Percentiles rank a stretch among this genome's conserved stretches.
phyloP scores from a whole-genome alignment of 2,888 invertebrate species.

The Aspidiotus destructor region DNA sequence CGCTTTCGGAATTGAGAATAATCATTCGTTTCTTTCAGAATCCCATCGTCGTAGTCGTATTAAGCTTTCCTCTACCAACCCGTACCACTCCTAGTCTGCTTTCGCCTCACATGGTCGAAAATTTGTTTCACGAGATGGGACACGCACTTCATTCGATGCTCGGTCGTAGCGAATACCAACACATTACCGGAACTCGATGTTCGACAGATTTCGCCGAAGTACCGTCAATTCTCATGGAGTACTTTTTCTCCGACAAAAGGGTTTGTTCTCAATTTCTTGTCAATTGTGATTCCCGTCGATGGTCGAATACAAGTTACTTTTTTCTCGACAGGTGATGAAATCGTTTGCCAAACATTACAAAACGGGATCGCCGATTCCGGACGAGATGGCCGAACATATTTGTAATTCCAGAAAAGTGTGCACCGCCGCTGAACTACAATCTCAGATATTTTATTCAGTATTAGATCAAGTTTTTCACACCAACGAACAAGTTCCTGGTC shows the following conservation, averaged over 20 bases:
- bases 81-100: conserved; percentile 69
- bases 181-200: conserved; percentile 94
- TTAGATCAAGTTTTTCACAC: conserved; percentile 85
- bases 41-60: conserved; percentile 86
- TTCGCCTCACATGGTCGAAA: conserved; percentile 78
- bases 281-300: background rate
- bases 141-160: conserved; percentile 99
- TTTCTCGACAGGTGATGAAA: conserved; percentile 55
- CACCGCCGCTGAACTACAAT: conserved; percentile 76
- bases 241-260: conserved; percentile 81
- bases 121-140: conserved; percentile 97
- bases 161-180: conserved; percentile 88
- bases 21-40: conserved; percentile 45
- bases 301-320: conserved; percentile 3
- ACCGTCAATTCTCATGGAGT: conserved; percentile 97
- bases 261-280: conserved; percentile 42
- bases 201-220: conserved; percentile 98
- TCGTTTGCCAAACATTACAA: conserved; percentile 84
- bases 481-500: conserved; percentile 44
- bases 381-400: conserved; percentile 65
- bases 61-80: conserved; percentile 70
- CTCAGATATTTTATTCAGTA: conserved; percentile 78
- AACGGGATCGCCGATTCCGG: conserved; percentile 73
- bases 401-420: conserved; percentile 80
- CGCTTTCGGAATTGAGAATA: background rate